A percentile compares a stretch with the other conserved stretches of the same genome.
Evolutionary conservation across 2,888 invertebrate genomes (phyloP).

Genomic region (Andrena flavipes): DNA sequence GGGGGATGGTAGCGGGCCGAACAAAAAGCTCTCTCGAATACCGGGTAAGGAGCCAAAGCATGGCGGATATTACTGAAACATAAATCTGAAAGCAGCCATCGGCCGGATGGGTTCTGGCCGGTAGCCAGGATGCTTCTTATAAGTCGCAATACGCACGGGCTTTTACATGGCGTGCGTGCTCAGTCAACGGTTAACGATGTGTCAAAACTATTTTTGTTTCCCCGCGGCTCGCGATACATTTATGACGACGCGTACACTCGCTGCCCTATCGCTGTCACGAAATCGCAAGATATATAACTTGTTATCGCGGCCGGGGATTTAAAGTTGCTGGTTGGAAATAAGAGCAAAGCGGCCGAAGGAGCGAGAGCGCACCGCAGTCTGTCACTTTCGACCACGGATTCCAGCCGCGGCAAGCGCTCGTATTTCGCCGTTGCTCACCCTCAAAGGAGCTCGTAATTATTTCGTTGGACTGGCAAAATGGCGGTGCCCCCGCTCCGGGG

Average conservation of each 20-base stretch:
- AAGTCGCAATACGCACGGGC: conserved; percentile 65
- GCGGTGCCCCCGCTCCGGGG: not conserved
- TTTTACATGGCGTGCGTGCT: conserved; percentile 64
- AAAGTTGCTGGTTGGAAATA: not conserved
- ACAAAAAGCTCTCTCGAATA: conserved; percentile 48
- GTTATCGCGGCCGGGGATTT: conserved; percentile 26
- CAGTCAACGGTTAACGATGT: conserved; percentile 73
- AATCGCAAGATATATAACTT: conserved; percentile 24
- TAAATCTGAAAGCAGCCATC: conserved; percentile 68
- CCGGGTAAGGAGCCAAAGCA: conserved; percentile 43
- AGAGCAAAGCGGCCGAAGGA: not conserved
- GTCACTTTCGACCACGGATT: conserved; percentile 30
- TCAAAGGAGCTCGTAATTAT: conserved; percentile 32
- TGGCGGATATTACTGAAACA: conserved; percentile 69
- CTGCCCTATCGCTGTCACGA: conserved; percentile 4
- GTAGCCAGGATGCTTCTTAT: conserved; percentile 67
- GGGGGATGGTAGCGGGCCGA: conserved; percentile 7
- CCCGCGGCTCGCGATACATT: conserved; percentile 59
- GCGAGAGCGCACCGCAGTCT: not conserved
- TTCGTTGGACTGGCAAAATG: conserved; percentile 10
- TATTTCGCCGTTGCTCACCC: not conserved
- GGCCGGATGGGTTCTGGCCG: conserved; percentile 63
- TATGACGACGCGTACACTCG: conserved; percentile 45
- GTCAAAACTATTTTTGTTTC: conserved; percentile 72
- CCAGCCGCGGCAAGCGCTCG: not conserved